Evolutionary conservation across 2,888 invertebrate genomes (phyloP).

Genomic region (Gari tellinella): DNA sequence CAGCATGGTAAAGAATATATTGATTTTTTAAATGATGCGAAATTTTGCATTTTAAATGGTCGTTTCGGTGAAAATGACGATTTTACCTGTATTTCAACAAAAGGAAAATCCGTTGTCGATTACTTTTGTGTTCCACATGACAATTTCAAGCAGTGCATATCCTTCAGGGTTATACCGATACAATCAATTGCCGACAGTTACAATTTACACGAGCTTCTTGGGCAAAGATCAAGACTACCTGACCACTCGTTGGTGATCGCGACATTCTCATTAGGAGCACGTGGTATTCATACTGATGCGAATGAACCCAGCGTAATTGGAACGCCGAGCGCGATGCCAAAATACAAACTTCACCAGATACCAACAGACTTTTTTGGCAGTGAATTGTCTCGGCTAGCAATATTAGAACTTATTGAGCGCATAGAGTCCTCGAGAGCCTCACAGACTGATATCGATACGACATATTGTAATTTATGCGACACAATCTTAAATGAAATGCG

Average conservation of each 20-base stretch:
- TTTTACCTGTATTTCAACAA: conserved; percentile 3
- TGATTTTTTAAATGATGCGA: conserved; percentile 12
- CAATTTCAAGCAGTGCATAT: neutral
- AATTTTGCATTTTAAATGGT: conserved; percentile 13
- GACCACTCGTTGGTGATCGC: conserved; percentile 14
- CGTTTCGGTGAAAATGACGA: conserved; percentile 1
- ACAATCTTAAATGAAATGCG: conserved; percentile 13
- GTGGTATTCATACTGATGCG: no score
- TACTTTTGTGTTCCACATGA: conserved; percentile 14
- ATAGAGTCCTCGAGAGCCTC: conserved; percentile 8
- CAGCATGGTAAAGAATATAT: conserved; percentile 13
- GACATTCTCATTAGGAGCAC: neutral
- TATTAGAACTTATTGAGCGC: conserved; percentile 4
- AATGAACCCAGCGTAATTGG: neutral
- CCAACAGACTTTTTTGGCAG: conserved; percentile 13
- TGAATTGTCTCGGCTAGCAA: neutral
- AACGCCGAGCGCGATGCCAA: no score
- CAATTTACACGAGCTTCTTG: conserved; percentile 9
- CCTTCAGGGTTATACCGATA: conserved; percentile 6
- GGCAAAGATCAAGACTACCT: conserved; percentile 14
- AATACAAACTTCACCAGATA: conserved; percentile 9
- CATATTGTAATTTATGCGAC: conserved; percentile 16
- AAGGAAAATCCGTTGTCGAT: conserved; percentile 13
- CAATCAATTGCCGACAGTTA: conserved; percentile 6
- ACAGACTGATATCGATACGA: conserved; percentile 10